Conservation (phyloP, 2,797 vertebrate genomes). For the Chaenodraco wilsoni region DNA sequence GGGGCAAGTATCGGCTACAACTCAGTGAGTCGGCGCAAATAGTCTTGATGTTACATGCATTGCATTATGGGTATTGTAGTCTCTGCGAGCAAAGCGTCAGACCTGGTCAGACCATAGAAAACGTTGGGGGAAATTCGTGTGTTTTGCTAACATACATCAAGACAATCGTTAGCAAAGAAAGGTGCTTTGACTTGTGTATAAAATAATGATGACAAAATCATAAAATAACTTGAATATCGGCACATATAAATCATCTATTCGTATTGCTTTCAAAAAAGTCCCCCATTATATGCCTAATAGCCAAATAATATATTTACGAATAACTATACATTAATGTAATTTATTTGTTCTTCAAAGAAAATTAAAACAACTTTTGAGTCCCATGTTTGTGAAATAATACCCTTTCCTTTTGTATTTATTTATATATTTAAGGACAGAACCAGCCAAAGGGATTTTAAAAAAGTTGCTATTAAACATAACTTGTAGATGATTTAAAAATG, state of each 20-base stretch:
- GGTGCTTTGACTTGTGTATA: background rate
- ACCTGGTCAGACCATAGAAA: background rate
- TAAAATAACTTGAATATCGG: background rate
- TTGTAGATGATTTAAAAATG: background rate
- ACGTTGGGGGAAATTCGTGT: no score
- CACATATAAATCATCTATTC: no score
- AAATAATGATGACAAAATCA: background rate
- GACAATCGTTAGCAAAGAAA: background rate
- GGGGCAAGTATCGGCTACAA: constrained; percentile 24
- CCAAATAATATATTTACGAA: background rate
- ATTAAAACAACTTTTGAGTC: background rate
- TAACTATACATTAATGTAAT: background rate
- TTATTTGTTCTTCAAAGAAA: background rate
- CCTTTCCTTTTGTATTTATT: background rate
- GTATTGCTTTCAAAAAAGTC: background rate
- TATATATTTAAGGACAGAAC: background rate
- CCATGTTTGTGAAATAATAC: background rate
- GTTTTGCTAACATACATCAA: background rate
- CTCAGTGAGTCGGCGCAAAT: constrained; percentile 64
- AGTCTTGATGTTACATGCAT: background rate
- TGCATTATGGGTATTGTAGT: constrained; percentile 67
- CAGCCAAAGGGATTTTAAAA: background rate
- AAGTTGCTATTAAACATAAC: background rate
- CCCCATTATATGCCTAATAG: background rate
- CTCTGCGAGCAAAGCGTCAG: background rate